Evolutionary conservation across 2,888 invertebrate species (phyloP), one percentile per base, ranked within the genome.

Genomic region (Charanyca ferruginea): DNA sequence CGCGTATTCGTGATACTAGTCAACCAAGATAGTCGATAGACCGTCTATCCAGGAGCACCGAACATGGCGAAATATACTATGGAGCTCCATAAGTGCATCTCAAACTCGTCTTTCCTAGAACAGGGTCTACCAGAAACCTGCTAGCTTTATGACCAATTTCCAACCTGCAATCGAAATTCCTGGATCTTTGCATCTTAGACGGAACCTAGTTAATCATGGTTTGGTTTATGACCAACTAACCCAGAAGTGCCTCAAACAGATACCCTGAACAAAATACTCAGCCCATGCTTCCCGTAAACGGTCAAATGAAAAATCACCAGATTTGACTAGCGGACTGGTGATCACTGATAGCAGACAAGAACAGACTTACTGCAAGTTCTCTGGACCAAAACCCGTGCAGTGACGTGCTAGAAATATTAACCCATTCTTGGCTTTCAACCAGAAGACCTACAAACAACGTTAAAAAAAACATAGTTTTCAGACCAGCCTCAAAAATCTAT

Each of bases 401-500:
- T n/a, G n/a, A n/a, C n/a, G n/a, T 16, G 3, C 8, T 35, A 8
- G 3, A 2, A 20, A 23, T 3, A 6, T 0, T 16, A 2, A 13
- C 25, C 18, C 16, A 20, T 23, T 25, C 6, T 25, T 11, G 11
- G 2, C 7, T 32, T 3, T 11, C 32, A 11, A 32, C 7, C 1
- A 35, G 18, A 54, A 45, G 13, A 20, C 6, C 9, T 20, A 28
- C 3, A 23, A 20, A 20, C 20, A 25, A 9, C 20, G n/a, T 3
- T n/a, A 4, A 22, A 18, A 16, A n/a, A n/a, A n/a, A n/a, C n/a
- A n/a, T 2, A 2, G 5, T 9, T 13, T 32, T 6, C 13, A 8
- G 18, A 7, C 22, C 22, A 48, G 20, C 8, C 25, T 38, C 16
- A 41, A 48, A 48, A 61, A 53, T 67, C 53, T 32, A 69, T 59